Conservation (phyloP, 1,140 invertebrate genomes). For the Monochamus saltuarius region DNA sequence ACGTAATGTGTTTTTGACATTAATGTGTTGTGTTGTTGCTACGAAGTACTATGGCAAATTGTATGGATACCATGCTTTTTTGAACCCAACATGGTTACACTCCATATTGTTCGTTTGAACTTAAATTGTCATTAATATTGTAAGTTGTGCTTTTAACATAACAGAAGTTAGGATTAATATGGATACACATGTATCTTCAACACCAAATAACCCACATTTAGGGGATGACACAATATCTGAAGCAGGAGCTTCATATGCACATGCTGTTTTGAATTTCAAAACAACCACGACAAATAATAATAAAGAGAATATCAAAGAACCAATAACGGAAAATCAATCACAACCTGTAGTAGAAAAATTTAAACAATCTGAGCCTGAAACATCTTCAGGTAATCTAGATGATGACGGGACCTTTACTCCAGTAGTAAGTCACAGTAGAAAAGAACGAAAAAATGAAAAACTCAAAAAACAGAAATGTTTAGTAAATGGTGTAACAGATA, state of each 20-base stretch:
- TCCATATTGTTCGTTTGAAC: conserved; percentile 45
- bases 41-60: conserved; percentile 12
- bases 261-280: conserved; percentile 49
- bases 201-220: conserved; percentile 26
- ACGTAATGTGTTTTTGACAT: conserved; percentile 2
- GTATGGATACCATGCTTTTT: conserved; percentile 44
- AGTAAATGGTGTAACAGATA: conserved; percentile 27
- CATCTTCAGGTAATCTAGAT: conserved; percentile 37
- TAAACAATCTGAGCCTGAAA: conserved; percentile 20
- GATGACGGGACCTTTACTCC: conserved; percentile 56
- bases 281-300: conserved; percentile 22
- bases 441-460: conserved; percentile 53
- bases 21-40: conserved; percentile 22
- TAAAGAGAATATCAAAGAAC: conserved; percentile 40
- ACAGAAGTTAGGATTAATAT: conserved; percentile 29
- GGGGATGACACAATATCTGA: conserved; percentile 28
- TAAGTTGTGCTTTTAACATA: conserved; percentile 22
- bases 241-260: conserved; percentile 44
- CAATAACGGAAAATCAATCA: conserved; percentile 23
- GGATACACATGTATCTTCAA: conserved; percentile 35
- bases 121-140: conserved; percentile 31
- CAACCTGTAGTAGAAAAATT: conserved; percentile 22
- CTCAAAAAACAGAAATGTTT: conserved; percentile 39
- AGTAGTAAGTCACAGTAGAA: conserved; percentile 55
- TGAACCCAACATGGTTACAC: conserved; percentile 47